Percentiles rank a stretch among this genome's conserved stretches.
Conservation (phyloP, 2,113 vertebrate species). For the Aleadryas rufinucha region DNA sequence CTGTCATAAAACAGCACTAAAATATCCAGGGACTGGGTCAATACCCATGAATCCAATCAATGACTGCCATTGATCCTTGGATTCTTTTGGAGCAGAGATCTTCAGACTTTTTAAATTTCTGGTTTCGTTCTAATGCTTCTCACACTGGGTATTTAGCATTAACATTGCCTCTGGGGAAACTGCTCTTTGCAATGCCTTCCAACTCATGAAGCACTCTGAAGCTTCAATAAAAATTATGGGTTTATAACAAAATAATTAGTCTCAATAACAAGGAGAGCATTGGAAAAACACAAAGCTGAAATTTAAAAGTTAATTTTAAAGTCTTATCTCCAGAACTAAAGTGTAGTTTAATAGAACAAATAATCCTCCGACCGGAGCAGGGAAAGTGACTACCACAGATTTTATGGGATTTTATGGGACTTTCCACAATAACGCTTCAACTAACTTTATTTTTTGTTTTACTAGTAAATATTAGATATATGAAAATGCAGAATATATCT, state of each 20-base stretch:
- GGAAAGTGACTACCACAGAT: background rate
- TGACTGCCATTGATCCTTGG: background rate
- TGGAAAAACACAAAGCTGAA: background rate
- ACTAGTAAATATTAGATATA: background rate
- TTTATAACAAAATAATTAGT: conserved; percentile 14
- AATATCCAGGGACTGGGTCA: background rate
- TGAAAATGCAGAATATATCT: background rate
- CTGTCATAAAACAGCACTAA: background rate
- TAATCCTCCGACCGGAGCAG: background rate
- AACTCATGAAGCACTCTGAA: background rate
- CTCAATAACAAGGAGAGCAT: background rate
- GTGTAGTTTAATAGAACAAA: background rate
- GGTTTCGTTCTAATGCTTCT: background rate
- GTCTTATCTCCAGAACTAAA: background rate
- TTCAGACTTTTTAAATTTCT: background rate
- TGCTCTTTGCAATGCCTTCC: background rate
- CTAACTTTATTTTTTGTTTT: background rate
- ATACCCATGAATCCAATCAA: background rate
- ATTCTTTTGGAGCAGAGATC: background rate
- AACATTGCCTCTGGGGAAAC: background rate
- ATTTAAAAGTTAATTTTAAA: background rate
- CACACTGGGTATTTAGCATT: background rate
- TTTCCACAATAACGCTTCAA: background rate
- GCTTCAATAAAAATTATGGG: background rate
- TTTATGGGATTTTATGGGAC: background rate